Base-by-base conservation (phyloP, 2,888 invertebrate species). In the Drosophila tanythrix region DNA sequence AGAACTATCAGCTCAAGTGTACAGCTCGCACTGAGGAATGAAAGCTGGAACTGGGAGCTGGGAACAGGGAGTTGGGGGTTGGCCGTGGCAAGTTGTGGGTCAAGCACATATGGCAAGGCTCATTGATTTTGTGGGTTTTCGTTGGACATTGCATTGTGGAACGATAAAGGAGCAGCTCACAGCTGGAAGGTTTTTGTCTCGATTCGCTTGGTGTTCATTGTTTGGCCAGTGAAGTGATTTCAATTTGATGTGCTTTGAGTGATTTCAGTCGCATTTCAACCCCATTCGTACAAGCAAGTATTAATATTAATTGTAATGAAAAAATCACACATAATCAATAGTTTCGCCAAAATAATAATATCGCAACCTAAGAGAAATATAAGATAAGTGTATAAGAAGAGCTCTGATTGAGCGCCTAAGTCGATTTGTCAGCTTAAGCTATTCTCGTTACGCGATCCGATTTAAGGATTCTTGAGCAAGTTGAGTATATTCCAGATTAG, bases 91-190 rank as follows among this genome's bases (percentile, higher is more conserved):
- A 46, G 25, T 15, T 46, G 18, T 36, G 55, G 36, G 21, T 25
- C 43, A 15, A 63, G 48, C 62, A 74, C 86, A 86, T 81, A 81
- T 71, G 79, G 70, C 83, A 77, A 71, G 83, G 65, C 74, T 79
- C 82, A 86, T 83, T 86, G 79, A 69, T 70, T 70, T 53, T 66
- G 62, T 50, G 65, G 31, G 43, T 50, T 63, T 29, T 35, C 27
- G 58, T 43, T 21, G 61, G 25, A 48, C 15, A 52, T 25, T 18
- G 25, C 18, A 13, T 40, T 40, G 27, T 27, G 40, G 27, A 11
- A n/a, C 21, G 38, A 36, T 21, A 38, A 18, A 48, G 18, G 6
- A 27, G 27, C 13, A 36, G 27, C 21, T 25, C 27, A 13, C 48
- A 46, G 15, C 33, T 15, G 52, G 29, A 7, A 13, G 5, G 18